Conservation (phyloP, 2,888 invertebrate species). For the Aspidiotus destructor region DNA sequence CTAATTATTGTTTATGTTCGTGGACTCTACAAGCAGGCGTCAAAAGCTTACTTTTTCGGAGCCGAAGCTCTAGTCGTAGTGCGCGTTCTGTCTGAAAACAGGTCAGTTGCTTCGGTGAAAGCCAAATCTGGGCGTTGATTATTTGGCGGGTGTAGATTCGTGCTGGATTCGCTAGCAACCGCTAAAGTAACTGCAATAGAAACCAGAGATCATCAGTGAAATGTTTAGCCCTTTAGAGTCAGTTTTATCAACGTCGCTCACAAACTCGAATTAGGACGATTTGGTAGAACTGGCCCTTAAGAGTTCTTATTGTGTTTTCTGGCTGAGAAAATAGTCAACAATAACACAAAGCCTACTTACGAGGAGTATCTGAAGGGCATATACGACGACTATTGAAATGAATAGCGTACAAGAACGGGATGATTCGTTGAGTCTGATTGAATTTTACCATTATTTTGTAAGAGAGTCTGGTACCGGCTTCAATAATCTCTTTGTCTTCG, state of each 20-base stretch:
- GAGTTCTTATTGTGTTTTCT: too few relatives aligned
- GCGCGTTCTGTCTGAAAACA: conserved; percentile 1
- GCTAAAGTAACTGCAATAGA: conserved; percentile 19
- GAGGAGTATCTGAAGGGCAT: conserved; percentile 36
- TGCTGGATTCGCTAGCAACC: neutral
- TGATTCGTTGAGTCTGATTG: conserved; percentile 43
- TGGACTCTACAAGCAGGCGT: neutral
- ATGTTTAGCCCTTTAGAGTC: too few relatives aligned
- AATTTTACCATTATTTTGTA: conserved; percentile 54
- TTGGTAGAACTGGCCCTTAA: too few relatives aligned
- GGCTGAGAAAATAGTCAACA: too few relatives aligned
- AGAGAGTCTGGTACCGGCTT: conserved; percentile 49
- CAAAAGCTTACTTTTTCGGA: neutral
- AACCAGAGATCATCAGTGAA: too few relatives aligned
- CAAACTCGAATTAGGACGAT: too few relatives aligned
- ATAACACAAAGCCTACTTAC: too few relatives aligned
- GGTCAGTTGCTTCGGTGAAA: conserved; percentile 21
- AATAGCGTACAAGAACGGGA: conserved; percentile 48
- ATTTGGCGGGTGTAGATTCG: conserved; percentile 6
- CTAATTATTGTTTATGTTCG: neutral
- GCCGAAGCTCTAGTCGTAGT: conserved; percentile 7
- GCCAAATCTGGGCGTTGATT: conserved; percentile 34
- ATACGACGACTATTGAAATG: conserved; percentile 52
- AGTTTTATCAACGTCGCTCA: too few relatives aligned
- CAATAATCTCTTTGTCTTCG: conserved; percentile 50